Percentiles rank a stretch among this genome's conserved stretches.
Conservation (phyloP, 1,140 invertebrate species). For the Philotrypesis tridentata region DNA sequence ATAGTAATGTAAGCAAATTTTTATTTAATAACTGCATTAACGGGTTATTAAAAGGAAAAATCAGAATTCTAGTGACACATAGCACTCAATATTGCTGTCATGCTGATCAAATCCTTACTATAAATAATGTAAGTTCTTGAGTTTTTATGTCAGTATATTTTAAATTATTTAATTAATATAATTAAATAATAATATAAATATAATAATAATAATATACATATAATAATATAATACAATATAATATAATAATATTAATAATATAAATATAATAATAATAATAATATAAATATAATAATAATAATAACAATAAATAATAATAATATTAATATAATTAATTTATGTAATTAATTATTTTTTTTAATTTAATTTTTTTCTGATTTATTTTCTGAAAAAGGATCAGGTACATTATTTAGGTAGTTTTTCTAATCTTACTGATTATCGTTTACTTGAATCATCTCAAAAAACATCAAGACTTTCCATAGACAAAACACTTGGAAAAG, state of each 20-base stretch:
- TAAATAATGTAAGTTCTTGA: constrained; percentile 1
- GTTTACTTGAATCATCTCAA: background rate
- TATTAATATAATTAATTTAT: too few species aligned
- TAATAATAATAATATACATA: too few species aligned
- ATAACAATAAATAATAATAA: too few species aligned
- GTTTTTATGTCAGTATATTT: background rate
- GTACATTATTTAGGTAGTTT: constrained; percentile 70
- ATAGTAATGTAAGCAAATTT: background rate
- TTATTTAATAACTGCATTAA: constrained; percentile 4
- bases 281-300: too few species aligned
- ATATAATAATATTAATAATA: too few species aligned
- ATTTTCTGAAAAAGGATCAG: constrained; percentile 57
- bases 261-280: too few species aligned
- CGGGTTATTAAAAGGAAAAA: background rate
- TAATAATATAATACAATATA: too few species aligned
- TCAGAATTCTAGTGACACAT: background rate
- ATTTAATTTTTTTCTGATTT: too few species aligned
- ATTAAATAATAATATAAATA: too few species aligned
- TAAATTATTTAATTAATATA: too few species aligned
- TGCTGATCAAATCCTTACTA: background rate
- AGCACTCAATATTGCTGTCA: background rate
- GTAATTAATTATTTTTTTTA: too few species aligned
- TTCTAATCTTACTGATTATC: constrained; percentile 22
- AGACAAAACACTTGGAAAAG: background rate
- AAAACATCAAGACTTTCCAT: background rate